A percentile compares a stretch with the other conserved stretches of the same genome.
phyloP scores from a whole-genome alignment of 2,888 invertebrate species.

The Tromatobia lineatoria region DNA sequence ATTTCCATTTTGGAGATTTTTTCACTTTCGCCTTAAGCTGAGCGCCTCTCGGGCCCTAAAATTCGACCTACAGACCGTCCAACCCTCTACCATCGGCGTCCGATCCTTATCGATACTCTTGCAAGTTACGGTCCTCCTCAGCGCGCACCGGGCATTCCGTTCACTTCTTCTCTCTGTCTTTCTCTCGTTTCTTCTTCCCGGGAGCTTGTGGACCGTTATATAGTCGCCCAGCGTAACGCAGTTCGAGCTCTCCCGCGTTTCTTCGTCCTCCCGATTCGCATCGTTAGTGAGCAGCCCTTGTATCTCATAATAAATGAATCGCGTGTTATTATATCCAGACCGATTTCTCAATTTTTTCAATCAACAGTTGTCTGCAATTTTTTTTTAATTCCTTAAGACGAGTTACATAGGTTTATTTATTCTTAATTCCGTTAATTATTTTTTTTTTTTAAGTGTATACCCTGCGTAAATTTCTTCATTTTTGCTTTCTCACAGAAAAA shows the following conservation, averaged over 20 bases:
- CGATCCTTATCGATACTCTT: slow-evolving; percentile 77
- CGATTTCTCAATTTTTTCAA: background rate
- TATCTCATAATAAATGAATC: background rate
- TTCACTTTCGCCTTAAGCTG: slow-evolving; percentile 15
- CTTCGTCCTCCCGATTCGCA: slow-evolving; percentile 55
- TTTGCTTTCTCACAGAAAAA: too few species aligned
- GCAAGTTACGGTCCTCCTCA: slow-evolving; percentile 69
- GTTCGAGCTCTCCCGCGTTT: slow-evolving; percentile 51
- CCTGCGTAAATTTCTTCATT: too few species aligned
- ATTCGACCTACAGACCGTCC: slow-evolving; percentile 24
- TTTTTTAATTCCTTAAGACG: too few species aligned
- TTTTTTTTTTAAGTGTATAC: too few species aligned
- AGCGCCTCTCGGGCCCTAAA: slow-evolving; percentile 36
- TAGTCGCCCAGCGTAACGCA: slow-evolving; percentile 46
- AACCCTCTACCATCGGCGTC: slow-evolving; percentile 44
- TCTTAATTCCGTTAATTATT: too few species aligned
- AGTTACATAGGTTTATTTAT: too few species aligned
- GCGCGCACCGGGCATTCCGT: slow-evolving; percentile 68
- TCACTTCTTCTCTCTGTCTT: slow-evolving; percentile 58
- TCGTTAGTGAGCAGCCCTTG: slow-evolving; percentile 54
- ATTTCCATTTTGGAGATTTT: slow-evolving; percentile 29
- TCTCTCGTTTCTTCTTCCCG: slow-evolving; percentile 41
- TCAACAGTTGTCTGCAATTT: too few species aligned
- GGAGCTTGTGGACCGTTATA: slow-evolving; percentile 65
- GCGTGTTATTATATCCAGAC: background rate